Conservation (phyloP, 2,888 invertebrate species). For the Halocaridina rubra region DNA sequence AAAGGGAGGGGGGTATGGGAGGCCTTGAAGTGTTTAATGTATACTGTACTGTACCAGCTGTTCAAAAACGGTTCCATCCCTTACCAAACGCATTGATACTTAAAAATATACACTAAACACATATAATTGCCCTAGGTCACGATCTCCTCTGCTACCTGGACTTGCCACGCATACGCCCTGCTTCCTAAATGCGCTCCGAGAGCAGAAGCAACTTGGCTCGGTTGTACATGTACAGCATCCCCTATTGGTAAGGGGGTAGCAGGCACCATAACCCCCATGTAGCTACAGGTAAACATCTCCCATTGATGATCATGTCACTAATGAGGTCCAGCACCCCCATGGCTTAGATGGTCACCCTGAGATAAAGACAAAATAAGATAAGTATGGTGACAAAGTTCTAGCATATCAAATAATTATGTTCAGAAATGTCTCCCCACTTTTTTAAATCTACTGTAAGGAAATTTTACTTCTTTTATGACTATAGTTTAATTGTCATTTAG, state of each 20-base stretch:
- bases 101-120: conserved; percentile 60
- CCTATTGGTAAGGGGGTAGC: conserved; percentile 8
- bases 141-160: conserved; percentile 56
- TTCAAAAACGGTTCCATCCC: conserved; percentile 47
- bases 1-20: conserved; percentile 26
- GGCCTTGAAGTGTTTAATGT: neutral
- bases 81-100: conserved; percentile 44
- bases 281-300: conserved; percentile 20
- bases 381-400: neutral
- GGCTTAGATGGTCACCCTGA: conserved; percentile 60
- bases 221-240: conserved; percentile 43
- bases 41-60: conserved; percentile 18
- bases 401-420: too few relatives aligned
- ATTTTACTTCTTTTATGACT: too few relatives aligned
- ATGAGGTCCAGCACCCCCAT: conserved; percentile 55
- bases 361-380: neutral
- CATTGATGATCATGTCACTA: conserved; percentile 53
- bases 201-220: conserved; percentile 41
- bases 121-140: conserved; percentile 59
- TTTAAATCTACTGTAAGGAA: too few relatives aligned
- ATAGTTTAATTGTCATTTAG: too few relatives aligned
- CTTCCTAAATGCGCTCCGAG: conserved; percentile 40
- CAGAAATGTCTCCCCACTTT: too few relatives aligned
- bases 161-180: conserved; percentile 36
- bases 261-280: conserved; percentile 34